phyloP scores from a whole-genome alignment of 2,113 vertebrate genomes.

The Apodemus speciosus region DNA sequence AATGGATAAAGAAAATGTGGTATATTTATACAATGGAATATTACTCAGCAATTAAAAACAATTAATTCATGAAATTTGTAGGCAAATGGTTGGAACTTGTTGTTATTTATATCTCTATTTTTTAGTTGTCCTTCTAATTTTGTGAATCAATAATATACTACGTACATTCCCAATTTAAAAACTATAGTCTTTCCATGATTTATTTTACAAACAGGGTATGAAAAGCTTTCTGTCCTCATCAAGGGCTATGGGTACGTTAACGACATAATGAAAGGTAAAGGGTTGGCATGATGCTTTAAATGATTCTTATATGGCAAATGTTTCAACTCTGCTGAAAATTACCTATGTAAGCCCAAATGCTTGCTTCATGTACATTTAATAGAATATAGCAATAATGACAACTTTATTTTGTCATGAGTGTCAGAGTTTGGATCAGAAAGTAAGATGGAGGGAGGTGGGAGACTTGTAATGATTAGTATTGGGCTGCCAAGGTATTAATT shows the following conservation, averaged over 20 bases:
- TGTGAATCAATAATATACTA: constrained; percentile 27
- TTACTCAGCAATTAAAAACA: too few species aligned
- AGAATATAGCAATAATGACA: constrained; percentile 1
- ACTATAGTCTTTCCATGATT: not conserved
- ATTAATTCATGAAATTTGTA: too few species aligned
- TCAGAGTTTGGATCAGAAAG: not conserved
- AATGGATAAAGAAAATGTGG: too few species aligned
- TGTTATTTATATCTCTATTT: not conserved
- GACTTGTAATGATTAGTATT: not conserved
- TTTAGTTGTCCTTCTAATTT: not conserved
- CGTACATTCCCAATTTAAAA: not conserved
- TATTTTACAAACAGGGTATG: not conserved
- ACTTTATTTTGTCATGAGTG: not conserved
- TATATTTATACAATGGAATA: too few species aligned
- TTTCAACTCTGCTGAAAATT: not conserved
- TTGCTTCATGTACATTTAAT: not conserved
- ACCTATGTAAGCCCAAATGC: not conserved
- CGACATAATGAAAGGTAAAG: not conserved
- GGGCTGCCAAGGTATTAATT: not conserved
- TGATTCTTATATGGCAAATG: constrained; percentile 14
- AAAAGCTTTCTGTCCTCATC: not conserved
- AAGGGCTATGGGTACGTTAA: not conserved
- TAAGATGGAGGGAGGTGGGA: not conserved
- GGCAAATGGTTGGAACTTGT: too few species aligned
- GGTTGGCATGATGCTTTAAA: constrained; percentile 13